Evolutionary conservation across 2,113 vertebrate genomes (phyloP).

Genomic region (Panurus biarmicus): DNA sequence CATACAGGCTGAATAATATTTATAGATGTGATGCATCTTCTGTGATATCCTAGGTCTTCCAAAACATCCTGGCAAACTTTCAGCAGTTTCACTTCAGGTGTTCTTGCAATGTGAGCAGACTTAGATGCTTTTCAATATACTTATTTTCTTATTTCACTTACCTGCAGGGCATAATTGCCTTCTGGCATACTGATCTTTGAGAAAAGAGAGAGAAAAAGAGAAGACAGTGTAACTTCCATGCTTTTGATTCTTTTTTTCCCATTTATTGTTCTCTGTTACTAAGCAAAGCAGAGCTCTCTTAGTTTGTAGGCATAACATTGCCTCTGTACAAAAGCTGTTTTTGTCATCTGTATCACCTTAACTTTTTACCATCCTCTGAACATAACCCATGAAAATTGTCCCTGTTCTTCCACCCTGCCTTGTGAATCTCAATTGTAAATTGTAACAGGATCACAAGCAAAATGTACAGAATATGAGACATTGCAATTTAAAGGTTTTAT

Average conservation of each 20-base stretch:
- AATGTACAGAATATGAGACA: neutral
- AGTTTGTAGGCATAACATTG: neutral
- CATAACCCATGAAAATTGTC: neutral
- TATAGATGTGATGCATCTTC: neutral
- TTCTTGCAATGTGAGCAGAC: neutral
- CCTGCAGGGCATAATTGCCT: neutral
- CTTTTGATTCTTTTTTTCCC: neutral
- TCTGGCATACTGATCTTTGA: neutral
- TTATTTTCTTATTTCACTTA: neutral
- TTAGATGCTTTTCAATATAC: neutral
- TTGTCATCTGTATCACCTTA: neutral
- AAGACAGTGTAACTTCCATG: neutral
- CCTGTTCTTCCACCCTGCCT: neutral
- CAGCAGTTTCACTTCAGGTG: neutral
- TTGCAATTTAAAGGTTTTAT: neutral
- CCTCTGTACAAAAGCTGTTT: neutral
- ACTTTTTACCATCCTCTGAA: neutral
- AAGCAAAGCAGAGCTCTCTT: neutral
- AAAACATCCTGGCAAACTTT: neutral
- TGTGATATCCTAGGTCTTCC: neutral
- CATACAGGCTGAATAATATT: neutral
- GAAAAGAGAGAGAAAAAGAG: neutral
- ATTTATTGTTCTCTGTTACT: neutral
- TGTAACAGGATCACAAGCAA: neutral
- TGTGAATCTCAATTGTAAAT: neutral